Base-by-base conservation (phyloP, 2,888 invertebrate species). In the Cephalotes varians region DNA sequence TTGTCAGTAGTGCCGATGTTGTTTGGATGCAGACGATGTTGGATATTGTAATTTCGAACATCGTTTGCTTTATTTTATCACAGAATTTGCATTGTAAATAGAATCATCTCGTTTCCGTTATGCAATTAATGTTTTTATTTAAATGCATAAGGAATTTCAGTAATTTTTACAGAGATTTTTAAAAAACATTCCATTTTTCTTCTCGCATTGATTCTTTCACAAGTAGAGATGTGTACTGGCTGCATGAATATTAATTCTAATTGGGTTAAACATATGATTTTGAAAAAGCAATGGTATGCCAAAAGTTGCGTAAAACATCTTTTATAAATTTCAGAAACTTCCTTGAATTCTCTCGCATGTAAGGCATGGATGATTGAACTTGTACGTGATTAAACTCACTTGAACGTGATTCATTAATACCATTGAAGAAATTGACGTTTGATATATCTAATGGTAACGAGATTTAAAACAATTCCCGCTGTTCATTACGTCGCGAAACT, bases 1-100 rank as follows among this genome's bases (percentile, higher is more conserved):
- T 91, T 92, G 91, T 91, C 91, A 91, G 91, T 88, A 88, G 90
- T 92, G 92, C 92, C 92, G 92, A 92, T 92, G 92, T 89, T 88
- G 84, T 88, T 76, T 80, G 69, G 83, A 85, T 84, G 84, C 81
- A 73, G 74, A 82, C 74, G 67, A 83, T 58, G 73, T 49, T 44
- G 31, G 15, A 71, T 67, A 51, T 58, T 56, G n/a, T 60, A 67
- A 49, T 49, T n/a, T 31, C 60, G n/a, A 73, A n/a, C 18, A 25
- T 31, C 31, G 47, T 12, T 18, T 18, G 34, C 7, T 71, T 58
- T 12, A 40, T 34, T 71, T 58, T 12, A 40, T 34, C 31, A 15
- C 10, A 21, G 34, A 10, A 56, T 47, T 77, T 71, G 25, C 56
- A 47, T 44, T 56, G 47, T 58, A 58, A 56, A 47, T 51, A 31